Base-by-base conservation (phyloP, 2,113 vertebrate species). In the Pluvianellus socialis region DNA sequence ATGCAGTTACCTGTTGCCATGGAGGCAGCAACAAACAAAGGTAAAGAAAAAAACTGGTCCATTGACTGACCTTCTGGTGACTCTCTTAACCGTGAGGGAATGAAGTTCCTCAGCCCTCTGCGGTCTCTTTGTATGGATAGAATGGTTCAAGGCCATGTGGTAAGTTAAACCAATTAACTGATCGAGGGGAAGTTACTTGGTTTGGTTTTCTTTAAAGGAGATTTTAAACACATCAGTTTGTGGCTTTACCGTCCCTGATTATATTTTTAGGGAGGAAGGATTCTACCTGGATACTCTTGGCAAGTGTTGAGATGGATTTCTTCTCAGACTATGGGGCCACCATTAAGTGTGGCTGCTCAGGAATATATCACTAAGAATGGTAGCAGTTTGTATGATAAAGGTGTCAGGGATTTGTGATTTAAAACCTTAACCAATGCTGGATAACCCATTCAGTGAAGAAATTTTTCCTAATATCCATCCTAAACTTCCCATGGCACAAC, bases 1-100 rank as follows among this genome's bases (percentile, higher is more conserved):
- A 99, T 99, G 98, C 99, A 99, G 97, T 82, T 99, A 49, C 99
- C 99, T 10, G 98, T 99, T 76, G 99, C 99, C 35, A 97, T 99
- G 66, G 99, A 99, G 94, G 98, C 99, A 8, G 99, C 99, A 32
- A 98, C 97, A 72, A 99, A 99, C 97, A 98, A 99, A 98, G 99
- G 99, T 99, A 97, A 97, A 10, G 67, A 35, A 59, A 26, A 6
- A 70, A 65, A 42, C 33, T 40, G 32, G 30, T 44, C 53, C 65
- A 4, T 70, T 75, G 23, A 27, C 38, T 83, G 55, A 59, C n/a
- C 27, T 72, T 87, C 52, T 68, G 47, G 33, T 59, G 44, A 68
- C 42, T 42, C 15, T 68, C 32, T 84, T 33, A 67, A 14, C 32
- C 33, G 13, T 11, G 30, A 42, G 42, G 45, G n/a, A 61, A 44